Evolutionary conservation across 2,113 vertebrate genomes (phyloP), one percentile per base, ranked within the genome.

Genomic region (Narcine bancroftii): DNA sequence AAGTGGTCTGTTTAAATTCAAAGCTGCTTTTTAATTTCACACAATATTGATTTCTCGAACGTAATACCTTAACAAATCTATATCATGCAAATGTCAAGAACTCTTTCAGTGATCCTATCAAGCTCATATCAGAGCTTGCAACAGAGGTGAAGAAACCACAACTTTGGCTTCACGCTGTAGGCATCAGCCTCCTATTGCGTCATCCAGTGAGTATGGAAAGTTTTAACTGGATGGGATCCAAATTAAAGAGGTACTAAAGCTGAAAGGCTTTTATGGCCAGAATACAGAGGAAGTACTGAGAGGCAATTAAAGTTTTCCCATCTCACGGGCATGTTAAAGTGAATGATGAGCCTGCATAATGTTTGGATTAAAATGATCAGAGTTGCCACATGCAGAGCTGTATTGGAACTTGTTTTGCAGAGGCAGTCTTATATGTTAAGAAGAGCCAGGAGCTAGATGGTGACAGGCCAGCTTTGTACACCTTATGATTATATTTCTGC

Each of bases 261-360:
- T 47, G 65, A 91, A 47, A 91, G 36, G 10, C 39, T 91, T 69
- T 47, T 47, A 71, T 69, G 65, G 63, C 47, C 26, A 42, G 11
- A 4, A 45, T 91, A 47, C 63, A 47, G 39, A 91, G 89, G 63
- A 91, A 91, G 36, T 91, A 36, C 45, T 91, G 24, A 91, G 63
- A 42, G 2, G 89, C 89, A 91, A 91, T 91, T 91, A 91, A 45
- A 47, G 24, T 91, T 69, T 36, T 29, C 65, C 21, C 63, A 71
- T 66, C 65, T 91, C 36, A 91, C 42, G 47, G 89, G 36, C 45
- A 60, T 33, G 39, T 7, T 91, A 91, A 66, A 69, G 60, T 42
- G 42, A 45, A 33, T 42, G 26, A 21, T 47, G 89, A 33, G 24
- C 11, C 4, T 91, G 65, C 89, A 47, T 66, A 69, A 69, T 47